Base-by-base conservation (phyloP, 2,888 invertebrate species). In the Drosophila neotestacea region DNA sequence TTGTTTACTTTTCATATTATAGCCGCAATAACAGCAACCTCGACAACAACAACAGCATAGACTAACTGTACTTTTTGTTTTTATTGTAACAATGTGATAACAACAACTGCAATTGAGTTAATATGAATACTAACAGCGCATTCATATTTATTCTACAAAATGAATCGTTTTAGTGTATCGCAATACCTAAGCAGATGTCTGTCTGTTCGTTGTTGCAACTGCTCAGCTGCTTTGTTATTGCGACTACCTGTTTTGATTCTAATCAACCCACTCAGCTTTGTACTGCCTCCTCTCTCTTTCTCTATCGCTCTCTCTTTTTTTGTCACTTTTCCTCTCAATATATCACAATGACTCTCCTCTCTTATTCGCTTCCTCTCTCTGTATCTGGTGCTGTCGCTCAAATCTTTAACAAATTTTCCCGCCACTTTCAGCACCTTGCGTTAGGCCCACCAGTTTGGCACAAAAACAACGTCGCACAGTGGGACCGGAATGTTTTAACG, bases 351-450 rank as follows among this genome's bases (percentile, higher is more conserved):
- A 27, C 51, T 51, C 73, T 60, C 11, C 27, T 42, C 46, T 63
- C 34, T 16, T 13, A 6, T 34, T 11, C 46, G 36, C 46, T 46
- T 10, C 38, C 48, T 48, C 36, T 36, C 46, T 46, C 48, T 47
- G 38, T 7, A n/a, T 56, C 4, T 59, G 52, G 36, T 41, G 16
- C 47, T 52, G 73, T 58, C 67, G 56, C 60, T 68, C 41, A 77
- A 88, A 73, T 88, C 77, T 80, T 70, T 56, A 61, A 80, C 68
- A 83, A 66, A 70, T 85, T 88, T 84, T 84, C 84, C 84, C 84
- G 84, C 84, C 88, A 88, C 86, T 86, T 83, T 83, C 73, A 75
- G 80, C 88, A 86, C 88, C 81, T 88, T 88, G 70, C 79, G 78
- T 56, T 82, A 63, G 73, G 69, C 74, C 76, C 73, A 62, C 58